A percentile compares a stretch with the other conserved stretches of the same genome.
These are phyloP conservation scores for Xiphophorus birchmanni DNA, from an alignment of 2,797 vertebrate genomes.

Conservation along the genomic window DNA sequence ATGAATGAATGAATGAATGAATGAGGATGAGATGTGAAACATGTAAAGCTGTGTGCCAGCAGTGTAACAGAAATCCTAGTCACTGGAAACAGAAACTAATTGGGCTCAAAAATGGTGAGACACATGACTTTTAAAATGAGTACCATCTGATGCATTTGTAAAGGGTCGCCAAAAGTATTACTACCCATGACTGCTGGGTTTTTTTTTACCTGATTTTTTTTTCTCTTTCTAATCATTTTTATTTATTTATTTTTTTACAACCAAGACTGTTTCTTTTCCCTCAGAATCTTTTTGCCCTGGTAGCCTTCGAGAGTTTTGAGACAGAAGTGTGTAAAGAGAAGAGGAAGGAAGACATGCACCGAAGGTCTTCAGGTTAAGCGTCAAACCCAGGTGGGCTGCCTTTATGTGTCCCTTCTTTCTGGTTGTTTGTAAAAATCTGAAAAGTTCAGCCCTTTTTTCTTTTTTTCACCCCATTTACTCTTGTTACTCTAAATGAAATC, in stretches of 20 bases:
- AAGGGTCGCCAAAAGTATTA: neutral
- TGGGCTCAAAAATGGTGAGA: slow-evolving; percentile 76
- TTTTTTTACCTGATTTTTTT: neutral
- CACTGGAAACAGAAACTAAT: slow-evolving; percentile 88
- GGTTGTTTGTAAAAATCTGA: neutral
- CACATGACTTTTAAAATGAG: slow-evolving; percentile 28
- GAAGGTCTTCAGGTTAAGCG: neutral
- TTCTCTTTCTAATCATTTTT: neutral
- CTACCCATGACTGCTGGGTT: neutral
- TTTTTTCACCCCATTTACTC: neutral
- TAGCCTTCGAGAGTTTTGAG: neutral
- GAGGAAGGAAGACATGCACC: neutral
- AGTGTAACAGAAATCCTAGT: slow-evolving; percentile 80
- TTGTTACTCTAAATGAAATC: neutral
- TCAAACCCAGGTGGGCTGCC: neutral
- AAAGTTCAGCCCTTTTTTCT: neutral
- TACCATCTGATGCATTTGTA: slow-evolving; percentile 40
- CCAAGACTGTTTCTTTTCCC: neutral
- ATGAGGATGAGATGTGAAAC: slow-evolving; percentile 43
- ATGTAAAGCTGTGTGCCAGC: slow-evolving; percentile 69
- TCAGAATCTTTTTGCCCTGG: neutral
- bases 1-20: slow-evolving; percentile 9
- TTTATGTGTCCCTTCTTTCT: neutral
- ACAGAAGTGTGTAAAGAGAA: neutral
- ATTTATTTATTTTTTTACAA: neutral